Base-by-base conservation (phyloP, 1,140 invertebrate species). In the Hydropsyche tenuis region DNA sequence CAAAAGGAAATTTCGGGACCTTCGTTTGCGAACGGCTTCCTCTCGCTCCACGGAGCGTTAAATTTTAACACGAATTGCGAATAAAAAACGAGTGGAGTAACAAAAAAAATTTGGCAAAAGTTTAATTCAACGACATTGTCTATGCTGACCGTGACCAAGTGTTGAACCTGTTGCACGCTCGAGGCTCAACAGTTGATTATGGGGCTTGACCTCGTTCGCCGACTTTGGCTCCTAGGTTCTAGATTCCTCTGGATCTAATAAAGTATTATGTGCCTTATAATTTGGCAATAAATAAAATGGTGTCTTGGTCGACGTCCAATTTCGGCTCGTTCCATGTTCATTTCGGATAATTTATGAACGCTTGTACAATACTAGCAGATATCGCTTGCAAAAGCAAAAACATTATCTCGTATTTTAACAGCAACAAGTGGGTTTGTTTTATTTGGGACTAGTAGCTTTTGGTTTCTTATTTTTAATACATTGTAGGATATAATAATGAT, bases 91-190 rank as follows among this genome's bases (percentile, higher is more conserved):
- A 37, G 30, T 37, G n/a, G n/a, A n/a, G n/a, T n/a, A n/a, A n/a
- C n/a, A n/a, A n/a, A n/a, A n/a, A n/a, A n/a, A n/a, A n/a, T n/a
- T n/a, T n/a, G n/a, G n/a, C n/a, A n/a, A n/a, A n/a, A n/a, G n/a
- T n/a, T n/a, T n/a, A n/a, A n/a, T n/a, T n/a, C n/a, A n/a, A n/a
- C 30, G 30, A 37, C 9, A 37, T 4, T 4, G 3, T 60, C 22
- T 60, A 60, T 60, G 18, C 20, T 9, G 16, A 16, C 1, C 3
- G 23, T 22, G 20, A 25, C 56, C 22, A n/a, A 60, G 23, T 60
- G 30, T 37, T 37, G 30, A 37, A 60, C 56, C 56, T 60, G 56
- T 60, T 60, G 56, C 56, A 60, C 30, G 30, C 30, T 60, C n/a
- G 22, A 37, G 23, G 23, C 12, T 60, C 56, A 60, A 60, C 56